A percentile compares a stretch with the other conserved stretches of the same genome.
Evolutionary conservation across 2,113 vertebrate genomes (phyloP).

Genomic region (Octodon degus): DNA sequence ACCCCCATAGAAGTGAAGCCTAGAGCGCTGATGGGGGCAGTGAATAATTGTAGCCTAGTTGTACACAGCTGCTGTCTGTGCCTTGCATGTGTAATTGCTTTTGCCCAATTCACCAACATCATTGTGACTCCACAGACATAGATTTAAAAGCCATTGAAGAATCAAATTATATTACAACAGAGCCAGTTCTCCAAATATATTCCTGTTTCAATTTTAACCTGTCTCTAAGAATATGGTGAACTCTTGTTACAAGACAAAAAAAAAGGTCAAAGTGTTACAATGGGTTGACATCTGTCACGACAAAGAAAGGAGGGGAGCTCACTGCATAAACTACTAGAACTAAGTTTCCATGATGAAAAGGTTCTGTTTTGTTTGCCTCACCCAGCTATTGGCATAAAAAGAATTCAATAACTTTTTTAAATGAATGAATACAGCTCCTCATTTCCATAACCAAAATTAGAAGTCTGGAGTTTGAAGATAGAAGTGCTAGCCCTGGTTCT

Average conservation of each 20-base stretch:
- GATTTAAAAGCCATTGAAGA: constrained; percentile 77
- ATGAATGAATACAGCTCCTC: constrained; percentile 12
- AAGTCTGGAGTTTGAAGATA: neutral
- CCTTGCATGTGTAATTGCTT: constrained; percentile 74
- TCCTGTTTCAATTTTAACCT: constrained; percentile 76
- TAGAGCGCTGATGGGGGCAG: constrained; percentile 50
- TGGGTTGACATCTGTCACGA: neutral
- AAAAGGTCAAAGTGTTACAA: constrained; percentile 23
- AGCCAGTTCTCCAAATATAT: constrained; percentile 70
- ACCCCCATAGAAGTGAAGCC: constrained; percentile 10
- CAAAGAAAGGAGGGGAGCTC: neutral
- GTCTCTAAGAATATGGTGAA: constrained; percentile 55
- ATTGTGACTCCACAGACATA: constrained; percentile 78
- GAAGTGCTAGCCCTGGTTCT: neutral
- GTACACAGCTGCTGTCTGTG: constrained; percentile 76
- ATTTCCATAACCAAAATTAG: constrained; percentile 45
- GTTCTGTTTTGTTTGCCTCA: neutral
- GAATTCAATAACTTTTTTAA: constrained; percentile 20
- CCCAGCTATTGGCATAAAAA: neutral
- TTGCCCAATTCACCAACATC: constrained; percentile 77
- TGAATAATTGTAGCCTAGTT: constrained; percentile 65
- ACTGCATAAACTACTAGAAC: neutral
- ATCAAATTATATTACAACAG: constrained; percentile 78
- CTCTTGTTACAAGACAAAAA: constrained; percentile 48
- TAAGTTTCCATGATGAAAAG: neutral